These are phyloP conservation scores for Urocitellus parryii DNA, from an alignment of 2,113 vertebrate species.

Conservation along the genomic window DNA sequence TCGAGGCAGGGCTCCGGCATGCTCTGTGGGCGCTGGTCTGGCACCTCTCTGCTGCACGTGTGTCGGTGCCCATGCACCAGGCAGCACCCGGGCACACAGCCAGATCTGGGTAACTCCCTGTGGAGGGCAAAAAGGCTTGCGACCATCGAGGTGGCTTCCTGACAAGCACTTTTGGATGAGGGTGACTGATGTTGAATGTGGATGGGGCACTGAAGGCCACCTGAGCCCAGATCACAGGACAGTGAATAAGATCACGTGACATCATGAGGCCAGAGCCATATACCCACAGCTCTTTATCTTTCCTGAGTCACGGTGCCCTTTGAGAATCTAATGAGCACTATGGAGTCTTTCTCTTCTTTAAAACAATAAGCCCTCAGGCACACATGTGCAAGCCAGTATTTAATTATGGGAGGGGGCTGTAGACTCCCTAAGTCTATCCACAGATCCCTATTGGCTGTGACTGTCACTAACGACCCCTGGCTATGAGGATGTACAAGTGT, in stretches of 20 bases:
- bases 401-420: background rate
- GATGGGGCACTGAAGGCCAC: background rate
- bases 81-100: background rate
- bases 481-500: background rate
- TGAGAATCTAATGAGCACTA: background rate
- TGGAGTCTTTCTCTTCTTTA: background rate
- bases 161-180: background rate
- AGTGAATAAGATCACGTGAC: background rate
- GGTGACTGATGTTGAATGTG: background rate
- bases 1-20: accelerated
- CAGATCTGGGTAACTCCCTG: background rate
- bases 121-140: no score
- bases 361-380: background rate
- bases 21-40: background rate
- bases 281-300: background rate
- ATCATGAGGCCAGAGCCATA: background rate
- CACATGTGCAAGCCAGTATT: background rate
- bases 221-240: accelerated
- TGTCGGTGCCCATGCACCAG: accelerated
- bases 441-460: background rate
- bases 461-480: background rate
- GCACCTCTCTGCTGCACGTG: accelerated
- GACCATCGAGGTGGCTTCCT: background rate
- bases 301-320: background rate
- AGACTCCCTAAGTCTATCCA: background rate